Evolutionary conservation across 1,140 invertebrate species (phyloP), one percentile per base, ranked within the genome.

Genomic region (Caenorhabditis brenneri): DNA sequence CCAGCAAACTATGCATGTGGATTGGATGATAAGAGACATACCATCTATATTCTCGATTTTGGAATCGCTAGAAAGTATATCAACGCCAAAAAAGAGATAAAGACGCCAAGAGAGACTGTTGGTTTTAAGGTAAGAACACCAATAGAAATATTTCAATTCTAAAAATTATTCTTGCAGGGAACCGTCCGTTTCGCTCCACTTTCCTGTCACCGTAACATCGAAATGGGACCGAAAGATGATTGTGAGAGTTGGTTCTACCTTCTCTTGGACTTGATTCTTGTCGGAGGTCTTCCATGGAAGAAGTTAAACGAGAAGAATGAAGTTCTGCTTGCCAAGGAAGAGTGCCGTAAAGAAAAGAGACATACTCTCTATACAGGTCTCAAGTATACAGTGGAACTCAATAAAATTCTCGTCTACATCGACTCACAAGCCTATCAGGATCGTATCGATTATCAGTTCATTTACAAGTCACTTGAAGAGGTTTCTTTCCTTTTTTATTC

Each of bases 151-250:
- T 6, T 42, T 42, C 5, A 42, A 42, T 42, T 42, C 39, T 6
- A 42, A 42, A 42, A 42, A 42, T 42, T 5, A 42, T 42, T 42
- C 19, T 31, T 80, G 12, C 48, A 53, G 48, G 85, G 85, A 29
- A 86, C 85, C 27, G 84, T 86, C 36, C 42, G 81, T 29, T 86
- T 85, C 74, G 85, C 85, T 80, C 42, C 85, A n/a, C 49, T 86
- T 6, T 22, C 36, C 10, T 85, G 83, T 27, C 85, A 86, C 49
- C 29, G 46, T 15, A 46, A 36, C 80, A 31, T 19, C 1, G 80
- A 88, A 65, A 27, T 80, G n/a, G 65, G 81, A 1, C 58, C 60
- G 15, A 80, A 65, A 42, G 81, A 86, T 69, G 85, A 87, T 46
- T 83, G 80, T n/a, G 81, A 83, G 42, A 80, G 49, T 36, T 86